Evolutionary conservation across 2,797 vertebrate species (phyloP).

Genomic region (Hephaestus fuliginosus): DNA sequence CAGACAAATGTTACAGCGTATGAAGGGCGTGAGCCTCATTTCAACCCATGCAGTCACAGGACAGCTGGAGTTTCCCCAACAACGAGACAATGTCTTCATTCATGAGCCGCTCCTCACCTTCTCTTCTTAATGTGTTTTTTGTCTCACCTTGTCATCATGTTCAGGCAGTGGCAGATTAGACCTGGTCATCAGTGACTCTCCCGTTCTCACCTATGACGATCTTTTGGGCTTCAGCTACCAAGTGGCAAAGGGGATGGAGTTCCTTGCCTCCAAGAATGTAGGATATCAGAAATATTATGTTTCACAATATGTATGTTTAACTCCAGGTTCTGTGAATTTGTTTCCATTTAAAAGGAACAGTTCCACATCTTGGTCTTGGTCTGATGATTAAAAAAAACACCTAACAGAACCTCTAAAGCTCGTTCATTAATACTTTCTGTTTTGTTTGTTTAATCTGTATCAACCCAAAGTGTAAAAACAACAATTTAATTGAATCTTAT

Average conservation of each 20-base stretch:
- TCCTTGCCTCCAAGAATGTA: conserved; percentile 98
- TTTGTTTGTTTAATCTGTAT: background rate
- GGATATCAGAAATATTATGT: conserved; percentile 18
- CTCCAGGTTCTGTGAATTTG: background rate
- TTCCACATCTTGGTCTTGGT: background rate
- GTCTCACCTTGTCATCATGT: conserved; percentile 28
- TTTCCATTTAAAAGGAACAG: background rate
- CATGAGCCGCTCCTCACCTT: conserved; percentile 11
- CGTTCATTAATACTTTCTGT: background rate
- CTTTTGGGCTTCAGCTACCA: conserved; percentile 98
- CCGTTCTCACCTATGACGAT: conserved; percentile 92
- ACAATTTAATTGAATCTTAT: background rate
- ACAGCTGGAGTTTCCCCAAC: conserved; percentile 30
- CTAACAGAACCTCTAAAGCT: background rate
- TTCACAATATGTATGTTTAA: background rate
- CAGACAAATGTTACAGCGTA: conserved; percentile 26
- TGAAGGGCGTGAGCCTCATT: conserved; percentile 14
- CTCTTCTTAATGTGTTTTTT: conserved; percentile 5
- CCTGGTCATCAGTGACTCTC: conserved; percentile 91
- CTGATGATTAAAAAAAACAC: background rate
- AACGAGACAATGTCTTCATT: conserved; percentile 38
- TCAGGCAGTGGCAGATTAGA: conserved; percentile 89
- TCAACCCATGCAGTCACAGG: conserved; percentile 52
- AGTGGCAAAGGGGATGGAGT: conserved; percentile 99
- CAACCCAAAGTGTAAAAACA: background rate